A percentile compares a stretch with the other conserved stretches of the same genome.
These are phyloP conservation scores for Antidorcas marsupialis DNA, from an alignment of 2,113 vertebrate genomes.

Conservation along the genomic window DNA sequence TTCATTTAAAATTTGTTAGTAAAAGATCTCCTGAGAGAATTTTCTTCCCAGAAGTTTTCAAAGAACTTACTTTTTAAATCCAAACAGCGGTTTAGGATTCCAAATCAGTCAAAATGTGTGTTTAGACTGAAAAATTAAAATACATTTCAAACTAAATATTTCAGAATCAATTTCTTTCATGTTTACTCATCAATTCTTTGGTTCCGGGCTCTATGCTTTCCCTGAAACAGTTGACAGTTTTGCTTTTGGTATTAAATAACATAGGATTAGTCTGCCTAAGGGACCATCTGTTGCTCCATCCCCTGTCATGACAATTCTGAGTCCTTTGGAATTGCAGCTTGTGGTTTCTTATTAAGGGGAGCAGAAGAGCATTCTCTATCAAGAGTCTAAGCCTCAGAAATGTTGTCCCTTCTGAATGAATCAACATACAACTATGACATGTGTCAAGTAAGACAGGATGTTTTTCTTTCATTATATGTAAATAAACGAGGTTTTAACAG, in stretches of 20 bases:
- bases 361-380: not conserved
- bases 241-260: constrained; percentile 61
- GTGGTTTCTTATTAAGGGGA: not conserved
- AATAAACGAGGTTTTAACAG: not conserved
- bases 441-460: constrained; percentile 27
- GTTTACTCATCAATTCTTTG: constrained; percentile 62
- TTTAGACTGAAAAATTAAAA: constrained; percentile 61
- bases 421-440: not conserved
- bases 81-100: constrained; percentile 58
- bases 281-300: constrained; percentile 44
- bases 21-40: constrained; percentile 48
- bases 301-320: constrained; percentile 3
- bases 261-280: constrained; percentile 37
- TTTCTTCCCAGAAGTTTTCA: constrained; percentile 55
- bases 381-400: not conserved
- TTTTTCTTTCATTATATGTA: constrained; percentile 3
- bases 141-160: constrained; percentile 64
- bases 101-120: constrained; percentile 58
- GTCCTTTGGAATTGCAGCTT: not conserved
- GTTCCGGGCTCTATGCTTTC: constrained; percentile 34
- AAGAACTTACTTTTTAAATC: constrained; percentile 58
- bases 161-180: constrained; percentile 64
- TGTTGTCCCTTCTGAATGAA: not conserved
- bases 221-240: constrained; percentile 48
- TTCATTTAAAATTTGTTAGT: constrained; percentile 47